Base-by-base conservation (phyloP, 2,888 invertebrate species). In the Hylaea fasciaria region DNA sequence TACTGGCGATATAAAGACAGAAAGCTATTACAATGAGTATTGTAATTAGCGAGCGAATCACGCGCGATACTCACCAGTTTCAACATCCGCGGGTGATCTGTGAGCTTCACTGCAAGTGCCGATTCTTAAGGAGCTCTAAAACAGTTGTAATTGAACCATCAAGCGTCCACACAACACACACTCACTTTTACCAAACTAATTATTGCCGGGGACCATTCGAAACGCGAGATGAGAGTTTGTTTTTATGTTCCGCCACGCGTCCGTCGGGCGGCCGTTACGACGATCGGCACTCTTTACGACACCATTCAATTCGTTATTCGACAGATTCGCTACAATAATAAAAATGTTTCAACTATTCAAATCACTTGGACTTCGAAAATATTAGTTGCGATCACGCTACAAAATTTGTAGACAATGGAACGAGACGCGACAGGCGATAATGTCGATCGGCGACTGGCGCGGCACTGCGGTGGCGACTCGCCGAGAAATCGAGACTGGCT, bases 101-200 rank as follows among this genome's bases (percentile, higher is more conserved):
- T 69, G 70, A 72, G 65, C 76, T 72, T 74, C 72, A 71, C 79
- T 74, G 70, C 75, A 78, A 77, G 70, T 71, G 68, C 69, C 71
- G 72, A 78, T 77, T 76, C 81, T 80, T 77, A 82, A 78, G 81
- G 83, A 82, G 78, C 78, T 81, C 78, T 80, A 82, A 79, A 86
- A 83, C 76, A 86, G 86, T 87, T 85, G 80, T 83, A 87, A 86
- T 85, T 84, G 80, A 88, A 87, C 83, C 82, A 84, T 85, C 83
- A 86, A 86, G 74, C 82, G 86, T 85, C 81, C 85, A 87, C 86
- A 85, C 80, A 81, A 86, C 88, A 88, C 86, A 87, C 91, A 90
- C 89, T 86, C 90, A 91, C 90, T 91, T 90, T 88, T 89, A 89
- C 86, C 84, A 82, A 88, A 87, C 89, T 87, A 89, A 88, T 89